phyloP scores from a whole-genome alignment of 2,113 vertebrate species.

The Ctenodactylus gundi region DNA sequence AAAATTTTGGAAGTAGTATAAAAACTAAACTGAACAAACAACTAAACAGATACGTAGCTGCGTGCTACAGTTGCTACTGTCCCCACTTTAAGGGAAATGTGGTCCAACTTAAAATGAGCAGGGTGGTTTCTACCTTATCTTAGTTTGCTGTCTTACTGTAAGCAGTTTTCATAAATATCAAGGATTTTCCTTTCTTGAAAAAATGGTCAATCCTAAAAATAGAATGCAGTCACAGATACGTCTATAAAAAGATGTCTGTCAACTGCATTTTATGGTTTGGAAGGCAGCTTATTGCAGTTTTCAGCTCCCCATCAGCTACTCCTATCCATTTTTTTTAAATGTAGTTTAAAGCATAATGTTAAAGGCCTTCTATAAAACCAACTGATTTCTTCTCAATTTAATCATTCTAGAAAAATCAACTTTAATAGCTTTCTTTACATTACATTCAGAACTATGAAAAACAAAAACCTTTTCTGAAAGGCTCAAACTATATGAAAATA shows the following conservation, averaged over 20 bases:
- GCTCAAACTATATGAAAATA: slow-evolving; percentile 56
- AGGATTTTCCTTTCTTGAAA: slow-evolving; percentile 53
- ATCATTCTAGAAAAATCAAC: slow-evolving; percentile 64
- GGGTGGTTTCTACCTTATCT: background rate
- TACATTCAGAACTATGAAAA: slow-evolving; percentile 69
- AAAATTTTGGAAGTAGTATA: background rate
- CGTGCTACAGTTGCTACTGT: background rate
- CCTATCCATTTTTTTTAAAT: slow-evolving; percentile 37
- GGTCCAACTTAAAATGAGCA: background rate
- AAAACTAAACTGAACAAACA: background rate
- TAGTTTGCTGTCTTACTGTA: slow-evolving; percentile 32
- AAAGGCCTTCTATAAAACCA: slow-evolving; percentile 67
- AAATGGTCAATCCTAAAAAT: slow-evolving; percentile 59
- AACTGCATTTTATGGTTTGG: slow-evolving; percentile 69
- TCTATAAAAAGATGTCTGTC: slow-evolving; percentile 77
- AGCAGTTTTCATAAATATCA: slow-evolving; percentile 38
- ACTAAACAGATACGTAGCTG: background rate
- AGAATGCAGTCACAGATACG: slow-evolving; percentile 63
- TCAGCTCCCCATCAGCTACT: slow-evolving; percentile 19
- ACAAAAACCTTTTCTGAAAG: slow-evolving; percentile 39
- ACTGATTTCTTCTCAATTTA: slow-evolving; percentile 62
- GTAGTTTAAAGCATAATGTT: slow-evolving; percentile 72
- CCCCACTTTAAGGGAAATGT: background rate
- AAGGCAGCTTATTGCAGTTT: slow-evolving; percentile 68
- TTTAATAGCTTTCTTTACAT: slow-evolving; percentile 56